Conservation (phyloP, 2,113 vertebrate species). For the Grammatotria lemairii region DNA sequence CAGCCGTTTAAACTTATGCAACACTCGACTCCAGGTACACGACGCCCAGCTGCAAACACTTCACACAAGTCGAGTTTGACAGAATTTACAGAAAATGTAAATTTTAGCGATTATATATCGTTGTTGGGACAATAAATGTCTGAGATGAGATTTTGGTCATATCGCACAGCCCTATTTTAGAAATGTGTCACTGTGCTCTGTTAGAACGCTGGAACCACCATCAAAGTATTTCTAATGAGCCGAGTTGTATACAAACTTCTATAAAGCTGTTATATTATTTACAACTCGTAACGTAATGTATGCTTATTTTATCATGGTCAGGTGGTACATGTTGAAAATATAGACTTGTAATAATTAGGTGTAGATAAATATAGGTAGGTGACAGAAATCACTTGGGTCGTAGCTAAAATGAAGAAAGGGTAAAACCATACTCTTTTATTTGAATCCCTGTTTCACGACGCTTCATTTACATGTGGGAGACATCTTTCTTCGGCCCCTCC, state of each 20-base stretch:
- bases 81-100: background rate
- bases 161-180: background rate
- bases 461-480: background rate
- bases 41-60: no score
- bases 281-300: background rate
- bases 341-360: background rate
- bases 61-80: background rate
- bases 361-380: background rate
- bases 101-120: accelerated
- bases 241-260: background rate
- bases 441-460: background rate
- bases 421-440: background rate
- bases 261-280: background rate
- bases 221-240: background rate
- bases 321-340: background rate
- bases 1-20: no score
- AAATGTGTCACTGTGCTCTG: background rate
- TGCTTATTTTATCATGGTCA: background rate
- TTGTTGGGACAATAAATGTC: background rate
- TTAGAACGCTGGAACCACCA: background rate
- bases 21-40: no score
- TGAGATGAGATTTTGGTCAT: background rate
- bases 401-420: background rate
- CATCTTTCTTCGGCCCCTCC: background rate
- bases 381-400: background rate